These are phyloP conservation scores for Emmelina monodactyla DNA, from an alignment of 2,888 invertebrate genomes.

Conservation along the genomic window DNA sequence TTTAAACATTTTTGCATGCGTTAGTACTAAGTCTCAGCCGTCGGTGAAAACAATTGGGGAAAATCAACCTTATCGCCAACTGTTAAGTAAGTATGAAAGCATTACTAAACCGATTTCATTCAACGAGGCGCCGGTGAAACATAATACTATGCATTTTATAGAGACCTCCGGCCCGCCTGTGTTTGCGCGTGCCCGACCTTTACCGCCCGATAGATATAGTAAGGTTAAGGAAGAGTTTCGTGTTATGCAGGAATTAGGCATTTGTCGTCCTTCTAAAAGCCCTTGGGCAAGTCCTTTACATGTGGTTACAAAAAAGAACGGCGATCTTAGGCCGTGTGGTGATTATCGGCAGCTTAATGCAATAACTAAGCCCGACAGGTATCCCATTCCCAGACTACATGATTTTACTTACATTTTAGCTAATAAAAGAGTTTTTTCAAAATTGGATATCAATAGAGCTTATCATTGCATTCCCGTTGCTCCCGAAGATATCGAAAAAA, in stretches of 20 bases:
- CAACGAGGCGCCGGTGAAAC: not conserved
- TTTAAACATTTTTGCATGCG: slow-evolving; percentile 7
- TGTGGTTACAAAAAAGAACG: slow-evolving; percentile 17
- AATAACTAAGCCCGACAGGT: slow-evolving; percentile 10
- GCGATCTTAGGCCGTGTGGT: slow-evolving; percentile 20
- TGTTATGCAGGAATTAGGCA: slow-evolving; percentile 11
- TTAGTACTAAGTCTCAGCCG: not conserved
- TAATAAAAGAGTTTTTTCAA: slow-evolving; percentile 6
- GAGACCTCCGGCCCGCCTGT: slow-evolving; percentile 11
- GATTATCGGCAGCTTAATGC: slow-evolving; percentile 10
- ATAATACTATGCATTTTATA: slow-evolving; percentile 10
- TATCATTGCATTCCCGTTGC: slow-evolving; percentile 5
- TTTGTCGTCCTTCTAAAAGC: slow-evolving; percentile 13
- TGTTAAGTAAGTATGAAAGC: not conserved
- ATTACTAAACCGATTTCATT: slow-evolving; percentile 2
- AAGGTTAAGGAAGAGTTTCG: slow-evolving; percentile 9
- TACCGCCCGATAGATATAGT: slow-evolving; percentile 3
- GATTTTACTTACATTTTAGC: slow-evolving; percentile 6
- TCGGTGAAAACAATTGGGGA: not conserved
- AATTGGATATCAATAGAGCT: slow-evolving; percentile 10
- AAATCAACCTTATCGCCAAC: not conserved
- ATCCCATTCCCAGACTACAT: slow-evolving; percentile 8
- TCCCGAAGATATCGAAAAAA: slow-evolving; percentile 9
- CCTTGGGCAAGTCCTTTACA: slow-evolving; percentile 17
- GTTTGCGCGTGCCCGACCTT: slow-evolving; percentile 6